Percentiles rank a stretch among this genome's conserved stretches.
Conservation (phyloP, 2,888 invertebrate genomes). For the Nebria salina region DNA sequence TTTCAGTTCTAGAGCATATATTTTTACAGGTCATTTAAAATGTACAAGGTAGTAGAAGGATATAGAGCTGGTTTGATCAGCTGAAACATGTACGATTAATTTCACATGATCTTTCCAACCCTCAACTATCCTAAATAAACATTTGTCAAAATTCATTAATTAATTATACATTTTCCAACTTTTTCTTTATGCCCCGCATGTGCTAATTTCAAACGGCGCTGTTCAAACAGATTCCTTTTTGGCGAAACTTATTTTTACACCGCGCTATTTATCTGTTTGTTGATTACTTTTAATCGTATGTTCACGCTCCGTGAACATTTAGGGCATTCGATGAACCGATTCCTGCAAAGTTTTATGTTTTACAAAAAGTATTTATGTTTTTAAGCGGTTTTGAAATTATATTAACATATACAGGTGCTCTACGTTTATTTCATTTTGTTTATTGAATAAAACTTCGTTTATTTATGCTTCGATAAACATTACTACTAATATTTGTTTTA, state of each 20-base stretch:
- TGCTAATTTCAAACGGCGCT: neutral
- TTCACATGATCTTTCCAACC: slow-evolving; percentile 31
- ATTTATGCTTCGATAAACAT: too few species aligned
- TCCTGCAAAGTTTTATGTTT: neutral
- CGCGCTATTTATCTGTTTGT: neutral
- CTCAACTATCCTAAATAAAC: slow-evolving; percentile 33
- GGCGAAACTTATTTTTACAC: neutral
- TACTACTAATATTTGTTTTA: too few species aligned
- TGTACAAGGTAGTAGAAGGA: slow-evolving; percentile 23
- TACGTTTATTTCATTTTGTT: neutral
- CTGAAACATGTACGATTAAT: slow-evolving; percentile 20
- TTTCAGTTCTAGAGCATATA: slow-evolving; percentile 12
- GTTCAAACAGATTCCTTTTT: neutral
- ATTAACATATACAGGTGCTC: neutral
- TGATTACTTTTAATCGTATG: neutral
- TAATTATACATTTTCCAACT: slow-evolving; percentile 36
- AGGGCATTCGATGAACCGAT: neutral
- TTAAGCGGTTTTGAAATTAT: neutral
- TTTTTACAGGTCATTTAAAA: slow-evolving; percentile 41
- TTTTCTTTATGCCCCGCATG: neutral
- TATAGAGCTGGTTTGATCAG: slow-evolving; percentile 8
- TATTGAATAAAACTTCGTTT: neutral
- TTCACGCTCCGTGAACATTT: neutral
- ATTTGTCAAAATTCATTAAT: slow-evolving; percentile 41
- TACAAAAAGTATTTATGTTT: neutral